phyloP scores from a whole-genome alignment of 2,113 vertebrate genomes.

The Pseudonaja textilis region DNA sequence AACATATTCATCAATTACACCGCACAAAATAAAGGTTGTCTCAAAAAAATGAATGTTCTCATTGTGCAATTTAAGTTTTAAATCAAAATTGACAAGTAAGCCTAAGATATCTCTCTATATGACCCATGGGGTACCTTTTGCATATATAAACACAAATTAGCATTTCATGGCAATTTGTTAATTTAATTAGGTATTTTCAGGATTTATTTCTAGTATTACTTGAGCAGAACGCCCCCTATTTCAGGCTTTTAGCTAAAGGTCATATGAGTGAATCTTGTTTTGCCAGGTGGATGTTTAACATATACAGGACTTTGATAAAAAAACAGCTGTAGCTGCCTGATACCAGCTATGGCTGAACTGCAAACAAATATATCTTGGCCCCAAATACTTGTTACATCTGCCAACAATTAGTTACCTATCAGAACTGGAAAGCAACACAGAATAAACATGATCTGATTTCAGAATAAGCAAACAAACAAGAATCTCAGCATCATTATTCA shows the following conservation, averaged over 20 bases:
- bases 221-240: constrained; percentile 70
- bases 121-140: constrained; percentile 42
- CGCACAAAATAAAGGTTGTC: constrained; percentile 38
- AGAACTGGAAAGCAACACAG: constrained; percentile 66
- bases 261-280: constrained; percentile 82
- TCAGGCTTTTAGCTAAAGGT: constrained; percentile 75
- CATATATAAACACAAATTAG: constrained; percentile 63
- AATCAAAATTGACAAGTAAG: constrained; percentile 58
- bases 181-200: constrained; percentile 63
- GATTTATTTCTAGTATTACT: constrained; percentile 67
- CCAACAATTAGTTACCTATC: constrained; percentile 85
- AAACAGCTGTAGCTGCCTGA: constrained; percentile 83
- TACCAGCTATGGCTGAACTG: constrained; percentile 85
- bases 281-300: constrained; percentile 83
- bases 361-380: constrained; percentile 89
- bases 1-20: constrained; percentile 28
- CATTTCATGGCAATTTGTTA: constrained; percentile 60
- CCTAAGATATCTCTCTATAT: constrained; percentile 38
- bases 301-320: constrained; percentile 80
- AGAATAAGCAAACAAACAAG: constrained; percentile 87
- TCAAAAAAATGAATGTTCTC: constrained; percentile 37
- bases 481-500: constrained; percentile 73
- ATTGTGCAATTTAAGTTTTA: constrained; percentile 52
- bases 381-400: constrained; percentile 80
- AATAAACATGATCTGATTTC: constrained; percentile 79